These are phyloP conservation scores for Alectura lathami DNA, from an alignment of 2,113 vertebrate genomes.

Conservation along the genomic window DNA sequence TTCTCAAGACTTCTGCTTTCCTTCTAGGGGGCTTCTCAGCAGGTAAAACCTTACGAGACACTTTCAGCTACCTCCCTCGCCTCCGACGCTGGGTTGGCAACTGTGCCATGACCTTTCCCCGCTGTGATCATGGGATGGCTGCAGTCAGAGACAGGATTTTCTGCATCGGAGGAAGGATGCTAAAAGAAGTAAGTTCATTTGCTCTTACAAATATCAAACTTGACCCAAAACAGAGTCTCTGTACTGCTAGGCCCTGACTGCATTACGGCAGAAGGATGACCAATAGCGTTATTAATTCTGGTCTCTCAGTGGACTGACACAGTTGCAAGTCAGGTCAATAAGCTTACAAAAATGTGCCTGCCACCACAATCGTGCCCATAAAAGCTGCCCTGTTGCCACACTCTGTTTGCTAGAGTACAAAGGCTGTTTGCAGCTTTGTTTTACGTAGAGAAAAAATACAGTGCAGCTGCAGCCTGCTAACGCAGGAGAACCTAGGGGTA, in stretches of 20 bases:
- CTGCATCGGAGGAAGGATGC: constrained; percentile 64
- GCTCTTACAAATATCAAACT: background rate
- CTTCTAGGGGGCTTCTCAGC: constrained; percentile 54
- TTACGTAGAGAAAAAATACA: background rate
- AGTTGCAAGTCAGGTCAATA: background rate
- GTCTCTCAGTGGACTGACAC: background rate
- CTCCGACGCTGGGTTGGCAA: constrained; percentile 60
- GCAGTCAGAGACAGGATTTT: constrained; percentile 51
- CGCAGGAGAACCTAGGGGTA: background rate
- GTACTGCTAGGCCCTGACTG: background rate
- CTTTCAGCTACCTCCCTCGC: constrained; percentile 61
- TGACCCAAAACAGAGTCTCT: background rate
- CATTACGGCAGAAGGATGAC: background rate
- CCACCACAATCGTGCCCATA: fast-evolving
- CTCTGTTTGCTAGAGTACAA: background rate
- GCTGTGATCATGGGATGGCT: constrained; percentile 69
- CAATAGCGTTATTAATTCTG: background rate
- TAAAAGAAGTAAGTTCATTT: constrained; percentile 48
- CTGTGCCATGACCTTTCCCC: constrained; percentile 42
- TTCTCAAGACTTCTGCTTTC: background rate
- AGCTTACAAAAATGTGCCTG: background rate
- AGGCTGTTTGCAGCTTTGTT: background rate
- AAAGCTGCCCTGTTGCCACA: background rate
- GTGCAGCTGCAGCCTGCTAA: background rate
- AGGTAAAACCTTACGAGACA: constrained; percentile 38